Percentiles rank a stretch among this genome's conserved stretches.
Evolutionary conservation across 2,797 vertebrate genomes (phyloP).

Genomic region (Rousettus madagascariensis): DNA sequence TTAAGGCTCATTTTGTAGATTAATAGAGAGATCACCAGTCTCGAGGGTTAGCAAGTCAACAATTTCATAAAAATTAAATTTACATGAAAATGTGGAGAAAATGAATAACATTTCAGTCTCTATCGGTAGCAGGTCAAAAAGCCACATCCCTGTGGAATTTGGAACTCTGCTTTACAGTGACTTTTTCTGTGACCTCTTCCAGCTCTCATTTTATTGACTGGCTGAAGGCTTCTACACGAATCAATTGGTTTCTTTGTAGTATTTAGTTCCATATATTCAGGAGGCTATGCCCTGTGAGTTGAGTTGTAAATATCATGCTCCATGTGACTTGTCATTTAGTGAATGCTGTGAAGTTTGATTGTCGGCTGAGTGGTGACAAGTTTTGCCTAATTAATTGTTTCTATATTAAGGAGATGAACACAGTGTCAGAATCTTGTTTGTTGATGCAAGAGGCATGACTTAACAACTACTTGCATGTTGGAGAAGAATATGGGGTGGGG

Average conservation of each 20-base stretch:
- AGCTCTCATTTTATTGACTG: slow-evolving; percentile 43
- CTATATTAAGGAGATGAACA: not conserved
- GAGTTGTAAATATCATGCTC: not conserved
- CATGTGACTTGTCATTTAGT: not conserved
- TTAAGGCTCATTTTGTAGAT: slow-evolving; percentile 74
- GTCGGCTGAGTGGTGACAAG: not conserved
- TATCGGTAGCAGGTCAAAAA: slow-evolving; percentile 65
- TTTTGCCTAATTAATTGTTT: not conserved
- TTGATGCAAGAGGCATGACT: not conserved
- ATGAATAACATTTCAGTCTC: slow-evolving; percentile 63
- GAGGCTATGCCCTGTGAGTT: not conserved
- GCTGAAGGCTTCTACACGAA: not conserved
- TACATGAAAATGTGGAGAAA: slow-evolving; percentile 72
- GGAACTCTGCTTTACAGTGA: slow-evolving; percentile 45
- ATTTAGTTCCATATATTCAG: not conserved
- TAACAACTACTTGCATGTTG: not conserved
- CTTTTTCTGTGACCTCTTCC: slow-evolving; percentile 49
- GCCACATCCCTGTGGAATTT: slow-evolving; percentile 64
- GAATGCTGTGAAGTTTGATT: slow-evolving; percentile 19
- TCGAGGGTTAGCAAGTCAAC: slow-evolving; percentile 72
- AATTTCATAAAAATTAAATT: slow-evolving; percentile 75
- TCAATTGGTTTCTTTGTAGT: slow-evolving; percentile 16
- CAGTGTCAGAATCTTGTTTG: not conserved
- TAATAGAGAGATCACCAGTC: slow-evolving; percentile 70
- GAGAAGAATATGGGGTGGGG: not conserved